These are phyloP conservation scores for Batillaria attramentaria DNA, from an alignment of 1,140 invertebrate species.

Conservation along the genomic window DNA sequence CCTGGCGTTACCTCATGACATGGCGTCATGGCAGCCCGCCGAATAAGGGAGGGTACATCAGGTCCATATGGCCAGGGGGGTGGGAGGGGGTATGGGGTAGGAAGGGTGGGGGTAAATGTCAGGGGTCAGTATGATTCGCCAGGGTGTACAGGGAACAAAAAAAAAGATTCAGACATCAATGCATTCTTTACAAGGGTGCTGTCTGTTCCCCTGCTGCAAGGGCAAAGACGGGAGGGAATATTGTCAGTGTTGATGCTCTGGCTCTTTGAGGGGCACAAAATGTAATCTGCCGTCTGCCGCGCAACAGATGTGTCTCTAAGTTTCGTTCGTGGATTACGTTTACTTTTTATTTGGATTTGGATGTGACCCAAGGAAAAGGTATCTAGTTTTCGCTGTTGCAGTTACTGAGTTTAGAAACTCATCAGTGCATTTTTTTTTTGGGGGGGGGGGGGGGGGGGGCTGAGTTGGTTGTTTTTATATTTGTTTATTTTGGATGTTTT, in stretches of 20 bases:
- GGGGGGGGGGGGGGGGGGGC: too few species aligned
- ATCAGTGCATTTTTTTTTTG: too few species aligned
- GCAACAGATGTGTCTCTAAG: not conserved
- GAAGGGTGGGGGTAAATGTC: not conserved
- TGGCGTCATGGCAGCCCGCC: slow-evolving; percentile 6
- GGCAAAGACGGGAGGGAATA: not conserved
- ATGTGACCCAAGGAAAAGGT: too few species aligned
- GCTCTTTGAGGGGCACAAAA: not conserved
- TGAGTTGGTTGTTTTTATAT: too few species aligned
- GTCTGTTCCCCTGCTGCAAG: not conserved
- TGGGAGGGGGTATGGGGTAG: not conserved
- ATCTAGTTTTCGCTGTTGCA: too few species aligned
- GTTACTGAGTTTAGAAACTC: too few species aligned
- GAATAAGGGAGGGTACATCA: not conserved
- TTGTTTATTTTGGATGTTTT: too few species aligned
- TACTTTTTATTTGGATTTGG: too few species aligned
- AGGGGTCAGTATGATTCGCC: not conserved
- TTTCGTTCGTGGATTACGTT: too few species aligned
- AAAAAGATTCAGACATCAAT: not conserved
- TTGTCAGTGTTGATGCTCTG: not conserved
- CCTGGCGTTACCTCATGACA: not conserved
- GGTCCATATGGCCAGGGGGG: not conserved
- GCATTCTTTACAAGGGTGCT: not conserved
- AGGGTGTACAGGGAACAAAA: not conserved
- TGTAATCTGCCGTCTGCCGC: not conserved